These are phyloP conservation scores for Holacanthus passer DNA, from an alignment of 2,113 vertebrate species.

Conservation along the genomic window DNA sequence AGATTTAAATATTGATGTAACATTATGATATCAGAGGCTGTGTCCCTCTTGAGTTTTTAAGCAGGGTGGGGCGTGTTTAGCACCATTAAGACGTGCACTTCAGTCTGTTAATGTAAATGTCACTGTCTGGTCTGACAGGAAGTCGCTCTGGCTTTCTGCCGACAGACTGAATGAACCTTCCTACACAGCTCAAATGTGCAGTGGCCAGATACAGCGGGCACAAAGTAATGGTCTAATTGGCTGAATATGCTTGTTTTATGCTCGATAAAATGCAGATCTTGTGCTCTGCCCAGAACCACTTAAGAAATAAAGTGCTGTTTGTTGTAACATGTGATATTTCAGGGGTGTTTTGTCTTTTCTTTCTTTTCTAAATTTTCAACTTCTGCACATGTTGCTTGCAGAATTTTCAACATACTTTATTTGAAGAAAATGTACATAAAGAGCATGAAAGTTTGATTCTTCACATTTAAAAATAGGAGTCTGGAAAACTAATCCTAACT, in stretches of 20 bases:
- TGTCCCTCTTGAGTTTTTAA: not conserved
- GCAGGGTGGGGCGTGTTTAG: constrained; percentile 1
- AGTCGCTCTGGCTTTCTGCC: not conserved
- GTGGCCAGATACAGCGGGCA: not conserved
- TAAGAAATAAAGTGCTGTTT: not conserved
- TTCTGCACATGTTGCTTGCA: not conserved
- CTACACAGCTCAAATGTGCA: not conserved
- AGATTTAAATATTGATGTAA: constrained; percentile 33
- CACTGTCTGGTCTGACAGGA: not conserved
- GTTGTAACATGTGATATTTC: not conserved
- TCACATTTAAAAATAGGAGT: not conserved
- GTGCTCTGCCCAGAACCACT: not conserved
- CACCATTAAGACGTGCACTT: not conserved
- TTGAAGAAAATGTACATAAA: too few species aligned
- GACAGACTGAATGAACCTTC: not conserved
- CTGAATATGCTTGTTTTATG: not conserved
- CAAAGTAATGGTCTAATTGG: not conserved
- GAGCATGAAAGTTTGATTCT: not conserved
- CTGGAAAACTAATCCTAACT: not conserved
- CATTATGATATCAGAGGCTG: not conserved
- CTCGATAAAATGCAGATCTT: not conserved
- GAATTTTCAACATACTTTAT: not conserved
- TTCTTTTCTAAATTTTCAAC: not conserved
- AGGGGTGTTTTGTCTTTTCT: not conserved
- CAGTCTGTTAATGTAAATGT: not conserved